phyloP scores from a whole-genome alignment of 2,113 vertebrate genomes.

The Scolopax mira region DNA sequence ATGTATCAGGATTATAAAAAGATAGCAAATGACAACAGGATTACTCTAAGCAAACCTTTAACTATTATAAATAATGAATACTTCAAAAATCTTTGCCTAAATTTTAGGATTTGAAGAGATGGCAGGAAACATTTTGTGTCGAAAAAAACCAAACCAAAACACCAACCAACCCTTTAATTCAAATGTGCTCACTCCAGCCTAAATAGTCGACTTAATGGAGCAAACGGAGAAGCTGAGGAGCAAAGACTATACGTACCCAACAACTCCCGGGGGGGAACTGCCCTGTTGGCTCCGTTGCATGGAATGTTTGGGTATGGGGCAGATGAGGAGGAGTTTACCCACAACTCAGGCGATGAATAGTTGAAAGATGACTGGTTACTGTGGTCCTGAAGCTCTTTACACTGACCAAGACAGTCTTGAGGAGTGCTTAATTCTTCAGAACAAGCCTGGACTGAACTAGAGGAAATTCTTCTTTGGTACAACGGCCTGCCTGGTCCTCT shows the following conservation, averaged over 20 bases:
- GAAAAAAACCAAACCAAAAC: not conserved
- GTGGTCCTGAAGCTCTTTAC: slow-evolving; percentile 89
- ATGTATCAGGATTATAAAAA: not conserved
- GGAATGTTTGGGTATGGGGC: slow-evolving; percentile 95
- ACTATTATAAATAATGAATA: not conserved
- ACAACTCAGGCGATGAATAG: slow-evolving; percentile 89
- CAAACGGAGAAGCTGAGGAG: not conserved
- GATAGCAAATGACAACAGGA: not conserved
- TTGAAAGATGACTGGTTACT: slow-evolving; percentile 79
- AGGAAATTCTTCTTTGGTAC: slow-evolving; percentile 98
- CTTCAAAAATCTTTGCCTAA: not conserved
- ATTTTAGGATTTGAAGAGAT: not conserved
- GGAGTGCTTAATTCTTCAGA: slow-evolving; percentile 82
- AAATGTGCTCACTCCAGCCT: not conserved
- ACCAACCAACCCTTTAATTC: not conserved
- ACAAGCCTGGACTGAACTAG: slow-evolving; percentile 87
- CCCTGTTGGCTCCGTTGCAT: slow-evolving; percentile 91
- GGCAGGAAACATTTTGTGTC: not conserved
- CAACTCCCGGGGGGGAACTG: slow-evolving; percentile 87
- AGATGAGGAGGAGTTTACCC: slow-evolving; percentile 87
- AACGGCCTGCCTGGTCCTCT: slow-evolving; percentile 97
- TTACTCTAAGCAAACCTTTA: not conserved
- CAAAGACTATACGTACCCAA: slow-evolving; percentile 76
- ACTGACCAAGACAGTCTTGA: slow-evolving; percentile 81
- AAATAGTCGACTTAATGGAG: not conserved